phyloP scores from a whole-genome alignment of 1,140 invertebrate species.

The Lycorma delicatula region DNA sequence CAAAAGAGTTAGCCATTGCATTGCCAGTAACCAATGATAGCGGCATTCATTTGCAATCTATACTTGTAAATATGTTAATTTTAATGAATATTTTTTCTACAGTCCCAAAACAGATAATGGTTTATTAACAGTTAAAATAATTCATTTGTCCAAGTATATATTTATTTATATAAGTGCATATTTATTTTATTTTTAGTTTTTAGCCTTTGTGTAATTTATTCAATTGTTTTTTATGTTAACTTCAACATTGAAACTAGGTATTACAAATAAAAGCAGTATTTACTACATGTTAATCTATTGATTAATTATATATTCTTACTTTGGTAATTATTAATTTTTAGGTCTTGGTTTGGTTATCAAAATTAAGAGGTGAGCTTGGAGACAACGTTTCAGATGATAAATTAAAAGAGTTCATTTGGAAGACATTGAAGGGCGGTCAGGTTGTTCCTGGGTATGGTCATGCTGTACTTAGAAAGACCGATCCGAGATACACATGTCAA shows the following conservation, averaged over 20 bases:
- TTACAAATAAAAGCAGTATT: not conserved
- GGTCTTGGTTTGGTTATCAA: constrained; percentile 77
- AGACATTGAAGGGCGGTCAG: constrained; percentile 88
- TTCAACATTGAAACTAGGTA: not conserved
- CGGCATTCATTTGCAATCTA: too few relatives aligned
- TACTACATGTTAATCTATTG: not conserved
- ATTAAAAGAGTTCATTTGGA: constrained; percentile 89
- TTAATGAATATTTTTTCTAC: too few relatives aligned
- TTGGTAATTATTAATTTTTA: constrained; percentile 28
- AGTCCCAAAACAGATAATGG: too few relatives aligned
- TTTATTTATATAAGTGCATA: too few relatives aligned
- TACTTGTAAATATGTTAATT: too few relatives aligned
- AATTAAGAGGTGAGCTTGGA: constrained; percentile 69
- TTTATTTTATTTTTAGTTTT: too few relatives aligned
- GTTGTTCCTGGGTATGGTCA: constrained; percentile 97
- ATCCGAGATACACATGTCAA: constrained; percentile 91
- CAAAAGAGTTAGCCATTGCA: too few relatives aligned
- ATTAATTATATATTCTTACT: not conserved
- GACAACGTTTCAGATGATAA: constrained; percentile 76
- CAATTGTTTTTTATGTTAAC: not conserved
- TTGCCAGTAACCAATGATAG: too few relatives aligned
- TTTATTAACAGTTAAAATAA: too few relatives aligned
- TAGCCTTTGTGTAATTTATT: not conserved
- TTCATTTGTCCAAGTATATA: too few relatives aligned
- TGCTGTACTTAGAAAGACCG: constrained; percentile 92